phyloP scores from a whole-genome alignment of 1,140 invertebrate genomes.

The Brachionus manjavacas region DNA sequence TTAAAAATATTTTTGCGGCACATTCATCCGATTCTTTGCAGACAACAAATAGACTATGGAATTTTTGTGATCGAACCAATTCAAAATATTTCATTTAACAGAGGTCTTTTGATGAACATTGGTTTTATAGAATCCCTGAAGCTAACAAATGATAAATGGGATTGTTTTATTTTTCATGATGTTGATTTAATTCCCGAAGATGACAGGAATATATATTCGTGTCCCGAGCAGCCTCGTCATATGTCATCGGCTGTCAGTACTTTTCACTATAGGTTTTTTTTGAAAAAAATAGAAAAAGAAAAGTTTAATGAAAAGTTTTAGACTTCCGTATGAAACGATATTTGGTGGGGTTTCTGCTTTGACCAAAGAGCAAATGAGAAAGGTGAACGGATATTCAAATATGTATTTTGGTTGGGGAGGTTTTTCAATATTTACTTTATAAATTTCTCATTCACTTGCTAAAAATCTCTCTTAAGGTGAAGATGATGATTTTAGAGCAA shows the following conservation, averaged over 20 bases:
- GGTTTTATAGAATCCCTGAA: slow-evolving; percentile 80
- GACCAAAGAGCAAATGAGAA: slow-evolving; percentile 23
- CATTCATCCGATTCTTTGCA: slow-evolving; percentile 48
- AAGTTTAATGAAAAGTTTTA: neutral
- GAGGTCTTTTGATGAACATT: slow-evolving; percentile 87
- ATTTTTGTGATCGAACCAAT: slow-evolving; percentile 50
- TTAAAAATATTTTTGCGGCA: slow-evolving; percentile 48
- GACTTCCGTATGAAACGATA: slow-evolving; percentile 73
- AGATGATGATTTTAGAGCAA: slow-evolving; percentile 30
- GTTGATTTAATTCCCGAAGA: slow-evolving; percentile 88
- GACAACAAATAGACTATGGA: slow-evolving; percentile 49
- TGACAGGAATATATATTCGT: slow-evolving; percentile 82
- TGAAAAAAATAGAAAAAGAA: neutral
- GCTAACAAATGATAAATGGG: slow-evolving; percentile 64
- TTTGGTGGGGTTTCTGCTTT: slow-evolving; percentile 43
- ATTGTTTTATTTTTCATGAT: slow-evolving; percentile 92
- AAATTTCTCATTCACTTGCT: neutral
- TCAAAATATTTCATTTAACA: slow-evolving; percentile 68
- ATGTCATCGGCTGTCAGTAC: slow-evolving; percentile 90
- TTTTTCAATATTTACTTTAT: neutral
- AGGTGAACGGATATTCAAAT: slow-evolving; percentile 42
- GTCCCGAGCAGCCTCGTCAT: slow-evolving; percentile 64
- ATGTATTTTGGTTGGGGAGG: slow-evolving; percentile 45
- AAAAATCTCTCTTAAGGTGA: neutral
- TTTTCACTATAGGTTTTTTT: slow-evolving; percentile 65